These are phyloP conservation scores for Geococcyx californianus DNA, from an alignment of 2,113 vertebrate species.

Conservation along the genomic window DNA sequence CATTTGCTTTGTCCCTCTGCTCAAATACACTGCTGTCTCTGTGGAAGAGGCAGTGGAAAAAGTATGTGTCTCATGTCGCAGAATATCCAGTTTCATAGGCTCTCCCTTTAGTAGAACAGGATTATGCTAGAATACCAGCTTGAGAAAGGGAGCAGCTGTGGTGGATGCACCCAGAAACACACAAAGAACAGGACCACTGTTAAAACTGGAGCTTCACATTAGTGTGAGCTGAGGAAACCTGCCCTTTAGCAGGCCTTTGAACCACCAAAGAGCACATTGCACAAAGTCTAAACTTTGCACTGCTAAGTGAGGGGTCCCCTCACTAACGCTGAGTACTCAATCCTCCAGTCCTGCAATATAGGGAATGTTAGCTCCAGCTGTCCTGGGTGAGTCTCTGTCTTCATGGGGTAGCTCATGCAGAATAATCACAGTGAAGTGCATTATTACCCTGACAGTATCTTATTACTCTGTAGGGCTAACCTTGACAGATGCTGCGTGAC, in stretches of 20 bases:
- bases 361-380: background rate
- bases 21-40: background rate
- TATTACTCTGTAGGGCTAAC: background rate
- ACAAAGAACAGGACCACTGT: background rate
- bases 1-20: background rate
- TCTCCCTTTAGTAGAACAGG: background rate
- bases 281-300: background rate
- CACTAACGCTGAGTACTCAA: rapidly evolving
- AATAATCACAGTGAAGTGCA: background rate
- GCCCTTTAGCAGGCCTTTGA: background rate
- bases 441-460: background rate
- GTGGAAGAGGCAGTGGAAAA: background rate
- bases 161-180: background rate
- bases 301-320: background rate
- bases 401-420: background rate
- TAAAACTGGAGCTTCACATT: background rate
- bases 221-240: background rate
- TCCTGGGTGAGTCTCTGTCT: background rate
- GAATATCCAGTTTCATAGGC: background rate
- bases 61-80: background rate
- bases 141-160: background rate
- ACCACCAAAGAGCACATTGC: background rate
- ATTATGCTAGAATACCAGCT: background rate
- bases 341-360: background rate
- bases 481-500: background rate